phyloP scores from a whole-genome alignment of 2,113 vertebrate species.

The Donacobius atricapilla region DNA sequence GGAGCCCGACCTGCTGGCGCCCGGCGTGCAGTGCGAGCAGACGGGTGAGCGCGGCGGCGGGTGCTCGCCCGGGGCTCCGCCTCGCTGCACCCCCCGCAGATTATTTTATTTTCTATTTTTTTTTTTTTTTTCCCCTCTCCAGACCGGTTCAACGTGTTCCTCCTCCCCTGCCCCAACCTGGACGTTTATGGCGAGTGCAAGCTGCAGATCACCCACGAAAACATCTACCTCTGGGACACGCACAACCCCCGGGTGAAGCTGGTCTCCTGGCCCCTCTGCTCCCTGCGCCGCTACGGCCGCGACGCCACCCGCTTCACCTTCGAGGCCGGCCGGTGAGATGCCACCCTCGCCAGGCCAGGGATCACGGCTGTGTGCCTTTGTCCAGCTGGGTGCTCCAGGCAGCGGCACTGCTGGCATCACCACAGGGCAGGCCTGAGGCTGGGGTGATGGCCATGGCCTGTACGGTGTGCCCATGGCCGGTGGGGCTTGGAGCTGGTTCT shows the following conservation, averaged over 20 bases:
- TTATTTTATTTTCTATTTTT: not conserved
- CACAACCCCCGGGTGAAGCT: conserved; percentile 92
- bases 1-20: conserved; percentile 93
- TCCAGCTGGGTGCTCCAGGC: not conserved
- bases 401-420: not conserved
- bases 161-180: conserved; percentile 90
- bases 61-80: not conserved
- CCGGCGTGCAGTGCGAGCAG: conserved; percentile 93
- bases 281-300: conserved; percentile 88
- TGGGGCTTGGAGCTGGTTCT: not conserved
- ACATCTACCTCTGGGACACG: conserved; percentile 97
- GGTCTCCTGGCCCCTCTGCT: conserved; percentile 94
- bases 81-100: not conserved
- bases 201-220: conserved; percentile 96
- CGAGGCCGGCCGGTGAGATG: conserved; percentile 87
- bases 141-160: conserved; percentile 95
- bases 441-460: not conserved
- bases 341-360: accelerated
- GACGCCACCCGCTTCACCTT: conserved; percentile 94
- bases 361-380: accelerated
- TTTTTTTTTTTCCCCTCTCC: not conserved
- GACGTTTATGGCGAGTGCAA: conserved; percentile 95
- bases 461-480: accelerated
- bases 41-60: conserved; percentile 74
- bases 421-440: not conserved